Percentiles rank a stretch among this genome's conserved stretches.
These are phyloP conservation scores for Tokudaia muenninki DNA, from an alignment of 2,797 vertebrate species.

Conservation along the genomic window DNA sequence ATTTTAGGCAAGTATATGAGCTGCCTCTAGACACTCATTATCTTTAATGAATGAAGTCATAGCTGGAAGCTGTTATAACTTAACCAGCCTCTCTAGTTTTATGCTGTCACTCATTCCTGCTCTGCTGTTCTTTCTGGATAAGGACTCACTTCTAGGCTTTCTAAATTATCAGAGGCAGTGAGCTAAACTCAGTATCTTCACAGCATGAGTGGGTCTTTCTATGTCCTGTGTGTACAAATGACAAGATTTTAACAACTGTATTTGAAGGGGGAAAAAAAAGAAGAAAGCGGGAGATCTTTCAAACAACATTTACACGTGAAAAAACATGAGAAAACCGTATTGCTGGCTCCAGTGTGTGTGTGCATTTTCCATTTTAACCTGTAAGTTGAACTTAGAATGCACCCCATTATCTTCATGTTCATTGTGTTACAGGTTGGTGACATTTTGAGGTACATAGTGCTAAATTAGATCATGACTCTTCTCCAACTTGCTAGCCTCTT, in stretches of 20 bases:
- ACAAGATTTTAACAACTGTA: conserved; percentile 37
- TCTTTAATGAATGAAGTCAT: conserved; percentile 20
- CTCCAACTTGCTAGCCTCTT: not conserved
- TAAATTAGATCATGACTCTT: not conserved
- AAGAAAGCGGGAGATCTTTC: not conserved
- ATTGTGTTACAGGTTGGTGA: conserved; percentile 1
- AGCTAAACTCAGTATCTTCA: not conserved
- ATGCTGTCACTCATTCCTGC: not conserved
- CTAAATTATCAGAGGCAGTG: conserved; percentile 10
- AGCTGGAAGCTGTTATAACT: conserved; percentile 35
- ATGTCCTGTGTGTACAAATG: not conserved
- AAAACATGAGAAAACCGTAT: not conserved
- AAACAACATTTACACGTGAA: conserved; percentile 9
- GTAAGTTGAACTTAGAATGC: not conserved
- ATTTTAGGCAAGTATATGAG: conserved; percentile 1
- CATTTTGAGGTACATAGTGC: conserved; percentile 22
- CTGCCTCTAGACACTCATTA: conserved; percentile 32
- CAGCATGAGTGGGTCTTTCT: not conserved
- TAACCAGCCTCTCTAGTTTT: conserved; percentile 37
- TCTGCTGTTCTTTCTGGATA: conserved; percentile 23
- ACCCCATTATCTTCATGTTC: not conserved
- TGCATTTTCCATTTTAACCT: not conserved
- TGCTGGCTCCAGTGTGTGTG: conserved; percentile 3
- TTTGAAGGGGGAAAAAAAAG: not conserved
- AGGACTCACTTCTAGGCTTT: conserved; percentile 2